phyloP scores from a whole-genome alignment of 2,113 vertebrate species.

The Neolamprologus sp. region DNA sequence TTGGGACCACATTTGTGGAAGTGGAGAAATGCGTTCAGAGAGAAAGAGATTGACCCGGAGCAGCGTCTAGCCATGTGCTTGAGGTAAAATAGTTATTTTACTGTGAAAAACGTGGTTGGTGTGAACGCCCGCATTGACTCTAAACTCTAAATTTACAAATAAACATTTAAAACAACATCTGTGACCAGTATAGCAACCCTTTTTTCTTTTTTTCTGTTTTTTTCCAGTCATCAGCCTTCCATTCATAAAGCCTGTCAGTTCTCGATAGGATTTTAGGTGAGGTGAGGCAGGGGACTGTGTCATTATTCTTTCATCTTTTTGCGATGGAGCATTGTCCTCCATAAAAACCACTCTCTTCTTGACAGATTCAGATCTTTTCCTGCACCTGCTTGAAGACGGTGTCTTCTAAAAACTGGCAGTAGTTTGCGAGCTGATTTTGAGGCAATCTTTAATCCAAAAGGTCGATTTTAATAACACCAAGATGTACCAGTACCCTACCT shows the following conservation, averaged over 20 bases:
- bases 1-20: not conserved
- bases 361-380: not conserved
- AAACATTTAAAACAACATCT: not conserved
- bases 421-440: not conserved
- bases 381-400: not conserved
- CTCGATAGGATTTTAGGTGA: accelerated
- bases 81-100: not conserved
- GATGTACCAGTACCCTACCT: not conserved
- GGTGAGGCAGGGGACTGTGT: not conserved
- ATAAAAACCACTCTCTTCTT: not conserved
- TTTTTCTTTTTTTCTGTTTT: not conserved
- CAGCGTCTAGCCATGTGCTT: not conserved
- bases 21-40: not conserved
- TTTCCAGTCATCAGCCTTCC: not conserved
- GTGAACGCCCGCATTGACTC: not conserved
- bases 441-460: not conserved
- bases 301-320: not conserved
- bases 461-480: not conserved
- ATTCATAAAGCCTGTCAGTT: not conserved
- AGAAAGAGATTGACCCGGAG: not conserved
- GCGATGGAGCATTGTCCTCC: not conserved
- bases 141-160: not conserved
- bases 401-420: not conserved
- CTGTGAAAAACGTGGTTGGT: not conserved
- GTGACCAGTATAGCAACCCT: not conserved